Percentiles rank a stretch among this genome's conserved stretches.
Conservation (phyloP, 1,140 invertebrate species). For the Drosophila paulistorum region DNA sequence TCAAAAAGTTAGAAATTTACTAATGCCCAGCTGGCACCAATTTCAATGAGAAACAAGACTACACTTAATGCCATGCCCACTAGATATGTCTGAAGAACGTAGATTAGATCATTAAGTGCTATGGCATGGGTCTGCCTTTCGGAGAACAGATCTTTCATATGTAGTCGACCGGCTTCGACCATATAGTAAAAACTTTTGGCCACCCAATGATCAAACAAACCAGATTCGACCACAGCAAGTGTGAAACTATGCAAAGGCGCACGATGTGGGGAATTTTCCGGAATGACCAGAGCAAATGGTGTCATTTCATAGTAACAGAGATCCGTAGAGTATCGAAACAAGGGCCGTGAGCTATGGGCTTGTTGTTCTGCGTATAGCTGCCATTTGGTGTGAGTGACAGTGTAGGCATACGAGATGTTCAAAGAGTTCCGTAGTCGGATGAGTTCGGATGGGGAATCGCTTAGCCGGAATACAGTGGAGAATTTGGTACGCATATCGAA, state of each 20-base stretch:
- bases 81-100: neutral
- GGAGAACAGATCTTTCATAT: neutral
- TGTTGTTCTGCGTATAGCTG: constrained; percentile 7
- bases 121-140: neutral
- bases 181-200: constrained; percentile 2
- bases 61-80: neutral
- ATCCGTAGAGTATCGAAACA: neutral
- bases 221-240: neutral
- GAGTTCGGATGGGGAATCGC: neutral
- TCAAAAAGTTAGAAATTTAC: neutral
- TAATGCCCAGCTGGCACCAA: neutral
- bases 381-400: constrained; percentile 1
- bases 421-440: neutral
- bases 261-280: neutral
- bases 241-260: neutral
- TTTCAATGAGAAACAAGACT: neutral
- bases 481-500: constrained; percentile 55
- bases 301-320: constrained; percentile 1
- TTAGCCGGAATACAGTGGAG: constrained; percentile 39
- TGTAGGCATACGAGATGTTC: neutral
- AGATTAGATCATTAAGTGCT: neutral
- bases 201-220: constrained; percentile 1
- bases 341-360: neutral
- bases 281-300: constrained; percentile 7
- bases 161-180: neutral